Conservation (phyloP, 1,140 invertebrate genomes). For the Portunus trituberculatus region DNA sequence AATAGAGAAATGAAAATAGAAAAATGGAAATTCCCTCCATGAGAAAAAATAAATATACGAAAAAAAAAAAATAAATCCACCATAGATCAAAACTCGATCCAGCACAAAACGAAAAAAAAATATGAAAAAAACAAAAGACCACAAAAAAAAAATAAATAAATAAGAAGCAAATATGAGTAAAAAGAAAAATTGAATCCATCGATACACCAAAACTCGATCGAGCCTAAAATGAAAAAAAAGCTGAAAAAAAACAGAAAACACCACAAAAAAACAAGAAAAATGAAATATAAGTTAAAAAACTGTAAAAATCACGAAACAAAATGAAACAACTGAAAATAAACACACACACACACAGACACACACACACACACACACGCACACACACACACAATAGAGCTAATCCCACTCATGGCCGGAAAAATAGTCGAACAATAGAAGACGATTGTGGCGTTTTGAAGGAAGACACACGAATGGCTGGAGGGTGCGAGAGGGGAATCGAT, state of each 20-base stretch:
- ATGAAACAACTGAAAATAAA: background rate
- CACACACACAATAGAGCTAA: background rate
- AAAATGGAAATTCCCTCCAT: background rate
- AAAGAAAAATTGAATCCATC: background rate
- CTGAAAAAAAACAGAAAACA: background rate
- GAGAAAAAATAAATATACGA: background rate
- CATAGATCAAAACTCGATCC: background rate
- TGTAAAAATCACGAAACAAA: background rate
- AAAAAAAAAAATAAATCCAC: background rate
- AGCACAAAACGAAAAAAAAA: background rate
- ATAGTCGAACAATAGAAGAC: background rate
- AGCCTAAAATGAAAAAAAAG: background rate
- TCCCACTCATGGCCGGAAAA: background rate
- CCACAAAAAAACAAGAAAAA: no score
- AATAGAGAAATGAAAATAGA: background rate
- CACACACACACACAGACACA: background rate
- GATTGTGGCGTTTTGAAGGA: background rate
- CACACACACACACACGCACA: constrained; percentile 10
- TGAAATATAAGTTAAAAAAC: no score
- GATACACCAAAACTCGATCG: background rate
- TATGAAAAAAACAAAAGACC: background rate
- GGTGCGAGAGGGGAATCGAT: background rate
- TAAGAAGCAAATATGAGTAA: background rate
- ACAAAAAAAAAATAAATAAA: background rate
- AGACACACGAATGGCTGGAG: background rate